A percentile compares a stretch with the other conserved stretches of the same genome.
phyloP scores from a whole-genome alignment of 1,140 invertebrate species.

The Leucophenga varia region DNA sequence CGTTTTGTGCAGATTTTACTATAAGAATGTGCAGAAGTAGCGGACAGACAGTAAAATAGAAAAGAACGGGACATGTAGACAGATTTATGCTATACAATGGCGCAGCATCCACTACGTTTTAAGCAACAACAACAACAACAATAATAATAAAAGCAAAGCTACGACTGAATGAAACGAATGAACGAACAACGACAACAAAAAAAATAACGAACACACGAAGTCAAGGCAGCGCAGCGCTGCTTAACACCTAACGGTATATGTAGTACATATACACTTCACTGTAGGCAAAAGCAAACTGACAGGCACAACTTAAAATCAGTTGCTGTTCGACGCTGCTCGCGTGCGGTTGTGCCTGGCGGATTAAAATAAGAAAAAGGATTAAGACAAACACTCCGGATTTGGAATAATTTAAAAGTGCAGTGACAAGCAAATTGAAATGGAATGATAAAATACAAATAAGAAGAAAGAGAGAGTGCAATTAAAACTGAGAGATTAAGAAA shows the following conservation, averaged over 20 bases:
- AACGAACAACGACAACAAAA: slow-evolving; percentile 5
- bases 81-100: too few species aligned
- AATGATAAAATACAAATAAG: neutral
- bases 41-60: too few species aligned
- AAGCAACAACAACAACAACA: too few species aligned
- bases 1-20: too few species aligned
- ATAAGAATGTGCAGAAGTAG: too few species aligned
- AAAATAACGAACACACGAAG: slow-evolving; percentile 23
- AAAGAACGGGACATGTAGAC: too few species aligned
- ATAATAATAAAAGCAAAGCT: slow-evolving; percentile 11
- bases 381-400: neutral
- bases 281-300: slow-evolving; percentile 31
- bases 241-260: too few species aligned
- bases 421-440: neutral
- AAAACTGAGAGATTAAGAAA: slow-evolving; percentile 13
- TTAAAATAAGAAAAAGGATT: slow-evolving; percentile 13
- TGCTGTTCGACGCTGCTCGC: slow-evolving; percentile 52
- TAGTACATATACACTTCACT: too few species aligned
- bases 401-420: neutral
- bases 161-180: neutral
- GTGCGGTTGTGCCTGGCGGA: slow-evolving; percentile 44
- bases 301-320: slow-evolving; percentile 49
- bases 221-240: neutral
- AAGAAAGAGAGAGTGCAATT: neutral
- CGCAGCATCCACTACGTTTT: too few species aligned